Base-by-base conservation (phyloP, 2,113 vertebrate species). In the Sceloporus tristichus region DNA sequence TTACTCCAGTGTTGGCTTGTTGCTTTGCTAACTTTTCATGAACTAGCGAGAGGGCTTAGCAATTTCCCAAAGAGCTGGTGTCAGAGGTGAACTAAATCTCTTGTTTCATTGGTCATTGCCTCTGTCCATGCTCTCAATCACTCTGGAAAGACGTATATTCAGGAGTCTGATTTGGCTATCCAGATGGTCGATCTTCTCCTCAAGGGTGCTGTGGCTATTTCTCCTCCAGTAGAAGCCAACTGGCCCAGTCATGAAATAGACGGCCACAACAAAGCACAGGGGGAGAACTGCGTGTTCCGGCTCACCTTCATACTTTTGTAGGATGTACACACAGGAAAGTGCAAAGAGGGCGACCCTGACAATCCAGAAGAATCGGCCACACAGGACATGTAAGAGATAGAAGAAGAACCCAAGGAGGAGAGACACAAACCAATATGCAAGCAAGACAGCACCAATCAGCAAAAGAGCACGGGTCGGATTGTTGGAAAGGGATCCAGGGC, bases 161-260 rank as follows among this genome's bases (percentile, higher is more conserved):
- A 99, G 98, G 90, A 99, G 96, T 75, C 99, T 96, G 94, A 99
- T 97, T 96, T 99, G 99, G 86, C 95, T 98, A 68, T 99, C 98
- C 79, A 99, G 96, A 92, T 98, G 98, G 76, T 99, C 98, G 48
- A 99, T 98, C 95, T 99, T 99, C 93, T 99, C 98, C 94, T 99
- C 98, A 40, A 99, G 95, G 7, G 97, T 97, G 92, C 97, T 97
- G 85, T 94, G 95, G 83, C 91, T 89, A 48, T 96, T 97, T 2
- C 97, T 95, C 11, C 98, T 97, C 98, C 98, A 99, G 97, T 98
- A 98, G 29, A 97, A 96, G 18, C 98, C 98, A 86, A 99, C 97
- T 0, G 98, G 98, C 29, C 98, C 98, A 0, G 98, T 99, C 98
- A 99, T 98, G 96, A 99, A 99, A 95, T 99, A 99, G 85, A 99